phyloP scores from a whole-genome alignment of 2,888 invertebrate genomes.

The Parnassius mnemosyne region DNA sequence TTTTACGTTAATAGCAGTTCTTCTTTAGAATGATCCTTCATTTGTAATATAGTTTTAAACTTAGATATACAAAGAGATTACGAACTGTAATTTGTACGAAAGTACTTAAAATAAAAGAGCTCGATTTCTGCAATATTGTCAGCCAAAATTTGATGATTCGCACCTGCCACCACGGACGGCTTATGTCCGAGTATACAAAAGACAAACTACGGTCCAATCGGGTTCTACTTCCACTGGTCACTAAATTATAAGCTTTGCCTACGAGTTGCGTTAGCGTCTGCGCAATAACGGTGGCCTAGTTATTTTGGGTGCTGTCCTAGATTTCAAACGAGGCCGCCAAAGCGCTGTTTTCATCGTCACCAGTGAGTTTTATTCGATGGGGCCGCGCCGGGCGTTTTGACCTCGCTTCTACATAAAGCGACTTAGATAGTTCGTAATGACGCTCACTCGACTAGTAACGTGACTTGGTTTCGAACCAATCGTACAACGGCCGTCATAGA shows the following conservation, averaged over 20 bases:
- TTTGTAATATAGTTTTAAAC: too few relatives aligned
- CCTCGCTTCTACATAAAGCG: constrained; percentile 50
- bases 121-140: constrained; percentile 56
- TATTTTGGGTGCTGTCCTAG: constrained; percentile 77
- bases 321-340: constrained; percentile 65
- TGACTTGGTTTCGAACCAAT: constrained; percentile 39
- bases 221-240: constrained; percentile 44
- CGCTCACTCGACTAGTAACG: constrained; percentile 39
- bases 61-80: too few relatives aligned
- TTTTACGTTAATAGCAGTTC: too few relatives aligned
- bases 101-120: constrained; percentile 23
- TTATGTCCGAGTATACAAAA: not conserved
- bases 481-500: constrained; percentile 30
- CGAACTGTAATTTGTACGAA: too few relatives aligned
- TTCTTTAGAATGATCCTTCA: too few relatives aligned
- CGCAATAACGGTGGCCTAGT: constrained; percentile 76
- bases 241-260: constrained; percentile 45
- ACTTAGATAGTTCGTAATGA: constrained; percentile 45
- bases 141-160: constrained; percentile 40
- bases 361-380: constrained; percentile 66
- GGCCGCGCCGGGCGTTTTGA: constrained; percentile 66
- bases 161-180: constrained; percentile 30
- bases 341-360: constrained; percentile 72
- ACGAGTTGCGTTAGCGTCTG: constrained; percentile 65
- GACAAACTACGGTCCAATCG: constrained; percentile 30